Evolutionary conservation across 2,888 invertebrate genomes (phyloP).

Genomic region (Melinaea marsaeus): DNA sequence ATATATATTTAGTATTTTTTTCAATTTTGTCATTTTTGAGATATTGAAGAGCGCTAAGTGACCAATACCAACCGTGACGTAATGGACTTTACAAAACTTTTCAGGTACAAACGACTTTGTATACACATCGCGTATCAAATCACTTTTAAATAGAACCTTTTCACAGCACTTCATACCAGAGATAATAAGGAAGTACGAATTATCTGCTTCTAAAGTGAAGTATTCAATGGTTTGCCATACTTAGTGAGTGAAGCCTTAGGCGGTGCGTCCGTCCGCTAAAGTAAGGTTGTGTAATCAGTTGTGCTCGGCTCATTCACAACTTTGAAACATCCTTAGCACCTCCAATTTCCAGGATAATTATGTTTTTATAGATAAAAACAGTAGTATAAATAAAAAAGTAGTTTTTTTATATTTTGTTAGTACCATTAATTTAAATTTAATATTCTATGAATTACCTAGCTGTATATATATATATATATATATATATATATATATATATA

Average conservation of each 20-base stretch:
- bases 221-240: conserved; percentile 36
- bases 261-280: conserved; percentile 24
- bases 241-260: conserved; percentile 48
- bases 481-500: too few species aligned
- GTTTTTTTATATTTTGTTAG: too few species aligned
- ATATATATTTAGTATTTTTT: too few species aligned
- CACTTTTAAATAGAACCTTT: conserved; percentile 31
- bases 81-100: neutral
- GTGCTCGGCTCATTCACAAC: conserved; percentile 50
- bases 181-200: conserved; percentile 59
- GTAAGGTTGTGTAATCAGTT: conserved; percentile 52
- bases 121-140: conserved; percentile 38
- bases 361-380: neutral
- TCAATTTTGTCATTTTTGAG: too few species aligned
- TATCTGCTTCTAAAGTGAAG: conserved; percentile 43
- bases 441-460: too few species aligned
- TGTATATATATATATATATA: too few species aligned
- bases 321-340: conserved; percentile 40
- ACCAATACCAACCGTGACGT: neutral
- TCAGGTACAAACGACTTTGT: neutral
- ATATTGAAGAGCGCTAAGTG: too few species aligned
- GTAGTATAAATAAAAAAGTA: neutral
- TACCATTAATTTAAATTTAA: too few species aligned
- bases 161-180: conserved; percentile 35
- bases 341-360: conserved; percentile 11